Evolutionary conservation across 2,888 invertebrate genomes (phyloP).

Genomic region (Nasonia oneida): DNA sequence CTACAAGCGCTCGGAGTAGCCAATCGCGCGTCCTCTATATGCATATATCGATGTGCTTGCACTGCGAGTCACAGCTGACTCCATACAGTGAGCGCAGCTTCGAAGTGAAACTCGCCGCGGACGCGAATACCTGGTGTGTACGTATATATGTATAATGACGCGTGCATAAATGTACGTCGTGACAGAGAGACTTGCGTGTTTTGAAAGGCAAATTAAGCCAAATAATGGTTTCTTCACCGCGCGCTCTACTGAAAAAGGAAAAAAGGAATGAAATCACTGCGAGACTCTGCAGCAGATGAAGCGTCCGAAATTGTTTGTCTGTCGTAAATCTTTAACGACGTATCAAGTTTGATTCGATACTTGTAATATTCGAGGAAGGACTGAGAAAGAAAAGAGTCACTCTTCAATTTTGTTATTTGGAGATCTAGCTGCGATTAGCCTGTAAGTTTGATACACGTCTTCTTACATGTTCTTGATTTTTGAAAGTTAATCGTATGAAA

Average conservation of each 20-base stretch:
- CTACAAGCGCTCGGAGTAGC: not conserved
- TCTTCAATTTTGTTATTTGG: not conserved
- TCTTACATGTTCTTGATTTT: not conserved
- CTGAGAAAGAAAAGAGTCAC: not conserved
- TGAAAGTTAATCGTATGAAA: no score
- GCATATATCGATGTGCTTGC: not conserved
- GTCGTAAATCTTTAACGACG: not conserved
- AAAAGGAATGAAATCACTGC: not conserved
- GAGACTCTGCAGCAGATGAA: not conserved
- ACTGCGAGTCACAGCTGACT: not conserved
- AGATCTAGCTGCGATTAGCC: not conserved
- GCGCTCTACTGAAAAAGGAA: not conserved
- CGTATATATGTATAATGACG: not conserved
- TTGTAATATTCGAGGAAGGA: not conserved
- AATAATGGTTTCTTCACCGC: not conserved
- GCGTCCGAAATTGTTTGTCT: not conserved
- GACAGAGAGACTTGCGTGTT: not conserved
- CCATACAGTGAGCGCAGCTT: not conserved
- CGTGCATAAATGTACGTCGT: not conserved
- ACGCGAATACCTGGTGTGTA: not conserved
- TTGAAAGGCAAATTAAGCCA: conserved; percentile 8
- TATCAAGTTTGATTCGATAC: not conserved
- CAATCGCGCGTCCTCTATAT: not conserved
- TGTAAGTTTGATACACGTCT: not conserved
- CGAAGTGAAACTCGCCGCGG: not conserved